Evolutionary conservation across 2,888 invertebrate genomes (phyloP).

Genomic region (Folsomia manolachei): DNA sequence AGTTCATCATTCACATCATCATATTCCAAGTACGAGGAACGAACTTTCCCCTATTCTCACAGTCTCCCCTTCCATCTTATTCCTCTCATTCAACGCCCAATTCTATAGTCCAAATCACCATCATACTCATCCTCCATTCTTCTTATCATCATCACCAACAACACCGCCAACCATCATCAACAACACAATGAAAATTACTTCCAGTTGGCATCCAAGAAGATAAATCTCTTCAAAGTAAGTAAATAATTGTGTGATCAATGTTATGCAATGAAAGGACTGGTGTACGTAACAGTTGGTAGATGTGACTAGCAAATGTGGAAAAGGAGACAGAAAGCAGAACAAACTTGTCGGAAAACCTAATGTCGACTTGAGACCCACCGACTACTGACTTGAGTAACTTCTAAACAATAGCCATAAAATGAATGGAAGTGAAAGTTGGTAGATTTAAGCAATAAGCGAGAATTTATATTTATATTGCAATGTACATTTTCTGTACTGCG

Average conservation of each 20-base stretch:
- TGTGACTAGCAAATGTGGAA: too few species aligned
- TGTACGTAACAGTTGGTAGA: too few species aligned
- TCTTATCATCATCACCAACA: slow-evolving; percentile 5
- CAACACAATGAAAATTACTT: slow-evolving; percentile 22
- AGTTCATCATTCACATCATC: neutral
- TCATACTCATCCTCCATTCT: slow-evolving; percentile 1
- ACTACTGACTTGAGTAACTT: neutral
- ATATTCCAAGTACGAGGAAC: neutral
- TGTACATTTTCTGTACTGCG: too few species aligned
- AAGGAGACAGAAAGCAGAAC: neutral
- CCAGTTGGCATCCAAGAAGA: neutral
- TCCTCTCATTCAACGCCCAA: neutral
- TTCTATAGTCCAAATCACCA: neutral
- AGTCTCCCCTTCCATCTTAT: too few species aligned
- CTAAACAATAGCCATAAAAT: neutral
- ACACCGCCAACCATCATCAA: slow-evolving; percentile 16
- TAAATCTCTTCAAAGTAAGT: neutral
- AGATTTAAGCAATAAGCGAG: neutral
- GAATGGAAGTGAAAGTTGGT: neutral
- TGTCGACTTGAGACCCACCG: too few species aligned
- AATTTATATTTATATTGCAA: too few species aligned
- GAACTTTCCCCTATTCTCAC: neutral
- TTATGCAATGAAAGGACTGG: too few species aligned
- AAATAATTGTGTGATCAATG: neutral
- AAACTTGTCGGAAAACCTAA: neutral